Evolutionary conservation across 2,797 vertebrate species (phyloP).

Genomic region (Iguana delicatissima): DNA sequence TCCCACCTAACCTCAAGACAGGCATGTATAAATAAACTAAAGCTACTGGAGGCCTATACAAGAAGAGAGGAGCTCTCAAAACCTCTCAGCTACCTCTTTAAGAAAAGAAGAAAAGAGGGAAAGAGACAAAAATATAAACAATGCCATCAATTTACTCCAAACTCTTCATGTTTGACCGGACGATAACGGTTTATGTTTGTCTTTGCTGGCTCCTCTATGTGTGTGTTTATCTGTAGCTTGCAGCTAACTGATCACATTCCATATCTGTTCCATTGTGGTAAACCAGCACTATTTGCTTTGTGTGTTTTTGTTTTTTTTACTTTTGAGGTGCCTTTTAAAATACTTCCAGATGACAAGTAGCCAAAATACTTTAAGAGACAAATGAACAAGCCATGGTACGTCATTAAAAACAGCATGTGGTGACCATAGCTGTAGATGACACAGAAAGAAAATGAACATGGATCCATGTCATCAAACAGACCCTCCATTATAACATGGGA

Average conservation of each 20-base stretch:
- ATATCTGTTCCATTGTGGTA: conserved; percentile 87
- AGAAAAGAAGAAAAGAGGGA: conserved; percentile 71
- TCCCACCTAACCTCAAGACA: conserved; percentile 15
- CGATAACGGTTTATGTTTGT: conserved; percentile 80
- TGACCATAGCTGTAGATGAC: conserved; percentile 34
- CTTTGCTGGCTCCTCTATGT: conserved; percentile 76
- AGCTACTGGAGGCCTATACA: conserved; percentile 69
- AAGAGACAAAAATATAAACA: conserved; percentile 78
- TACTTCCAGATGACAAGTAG: conserved; percentile 83
- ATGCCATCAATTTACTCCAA: conserved; percentile 76
- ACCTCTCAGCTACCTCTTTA: conserved; percentile 71
- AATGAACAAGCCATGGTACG: conserved; percentile 37
- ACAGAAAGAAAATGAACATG: rapidly evolving
- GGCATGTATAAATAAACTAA: conserved; percentile 68
- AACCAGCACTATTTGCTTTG: conserved; percentile 80
- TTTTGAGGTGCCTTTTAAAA: conserved; percentile 85
- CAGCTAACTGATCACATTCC: conserved; percentile 90
- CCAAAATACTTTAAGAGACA: conserved; percentile 65
- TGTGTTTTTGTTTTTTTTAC: conserved; percentile 61
- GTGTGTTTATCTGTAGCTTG: conserved; percentile 83
- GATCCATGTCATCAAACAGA: background rate
- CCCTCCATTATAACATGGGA: background rate
- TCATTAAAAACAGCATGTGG: conserved; percentile 21
- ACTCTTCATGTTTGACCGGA: conserved; percentile 72
- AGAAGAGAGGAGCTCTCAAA: conserved; percentile 54